phyloP scores from a whole-genome alignment of 2,113 vertebrate species.

The Notiomystis cincta region DNA sequence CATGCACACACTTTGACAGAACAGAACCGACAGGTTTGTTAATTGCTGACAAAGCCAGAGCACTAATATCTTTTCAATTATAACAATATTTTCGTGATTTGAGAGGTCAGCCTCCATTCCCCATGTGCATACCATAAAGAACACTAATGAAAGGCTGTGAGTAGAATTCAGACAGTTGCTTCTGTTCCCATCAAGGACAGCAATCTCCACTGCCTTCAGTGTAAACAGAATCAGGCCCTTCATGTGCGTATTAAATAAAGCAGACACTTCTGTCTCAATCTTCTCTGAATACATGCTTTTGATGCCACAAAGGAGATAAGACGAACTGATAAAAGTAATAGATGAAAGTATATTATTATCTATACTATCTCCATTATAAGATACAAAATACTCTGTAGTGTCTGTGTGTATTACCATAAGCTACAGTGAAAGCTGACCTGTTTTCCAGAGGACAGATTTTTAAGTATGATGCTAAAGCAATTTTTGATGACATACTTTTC shows the following conservation, averaged over 20 bases:
- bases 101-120: not conserved
- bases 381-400: slow-evolving; percentile 29
- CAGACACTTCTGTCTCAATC: slow-evolving; percentile 31
- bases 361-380: slow-evolving; percentile 50
- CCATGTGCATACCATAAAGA: not conserved
- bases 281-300: slow-evolving; percentile 47
- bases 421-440: slow-evolving; percentile 59
- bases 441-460: slow-evolving; percentile 65
- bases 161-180: not conserved
- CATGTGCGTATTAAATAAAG: slow-evolving; percentile 2
- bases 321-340: slow-evolving; percentile 53
- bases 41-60: not conserved
- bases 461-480: slow-evolving; percentile 60
- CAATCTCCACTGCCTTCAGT: not conserved
- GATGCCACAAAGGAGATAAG: slow-evolving; percentile 55
- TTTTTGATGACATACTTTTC: slow-evolving; percentile 60
- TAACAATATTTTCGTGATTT: not conserved
- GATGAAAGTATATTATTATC: slow-evolving; percentile 60
- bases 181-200: slow-evolving; percentile 11
- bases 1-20: not conserved
- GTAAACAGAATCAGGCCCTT: slow-evolving; percentile 30
- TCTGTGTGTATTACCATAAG: slow-evolving; percentile 46
- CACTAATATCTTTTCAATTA: not conserved
- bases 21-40: not conserved
- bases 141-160: not conserved